These are phyloP conservation scores for Dolichallabes microphthalmus DNA, from an alignment of 2,113 vertebrate species.

Conservation along the genomic window DNA sequence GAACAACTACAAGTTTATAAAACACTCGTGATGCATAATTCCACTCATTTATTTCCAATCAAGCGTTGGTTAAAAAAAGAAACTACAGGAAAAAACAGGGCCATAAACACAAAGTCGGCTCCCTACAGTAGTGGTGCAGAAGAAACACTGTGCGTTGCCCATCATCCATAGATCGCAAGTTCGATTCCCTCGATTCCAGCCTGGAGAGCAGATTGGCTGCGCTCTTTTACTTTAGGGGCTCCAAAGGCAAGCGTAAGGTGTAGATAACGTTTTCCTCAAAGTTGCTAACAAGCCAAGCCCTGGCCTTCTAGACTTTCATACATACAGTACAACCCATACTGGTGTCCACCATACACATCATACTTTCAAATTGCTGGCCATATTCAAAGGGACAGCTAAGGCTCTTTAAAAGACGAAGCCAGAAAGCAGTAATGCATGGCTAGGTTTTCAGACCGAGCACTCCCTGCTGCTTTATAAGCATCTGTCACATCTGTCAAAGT, in stretches of 20 bases:
- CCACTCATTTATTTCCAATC: neutral
- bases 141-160: too few relatives aligned
- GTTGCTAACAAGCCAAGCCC: neutral
- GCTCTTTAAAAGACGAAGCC: constrained; percentile 9
- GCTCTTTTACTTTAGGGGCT: too few relatives aligned
- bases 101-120: too few relatives aligned
- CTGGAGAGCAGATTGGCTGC: too few relatives aligned
- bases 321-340: too few relatives aligned
- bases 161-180: too few relatives aligned
- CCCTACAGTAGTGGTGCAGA: too few relatives aligned
- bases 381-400: neutral
- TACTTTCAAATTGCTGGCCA: too few relatives aligned
- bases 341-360: neutral
- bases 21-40: neutral
- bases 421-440: neutral
- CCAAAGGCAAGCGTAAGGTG: too few relatives aligned
- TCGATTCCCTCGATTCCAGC: too few relatives aligned
- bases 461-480: neutral
- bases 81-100: neutral
- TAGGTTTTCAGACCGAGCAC: neutral
- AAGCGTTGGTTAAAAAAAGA: neutral
- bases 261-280: too few relatives aligned
- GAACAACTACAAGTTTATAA: neutral
- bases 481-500: constrained; percentile 19
- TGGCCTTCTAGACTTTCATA: too few relatives aligned